A percentile compares a stretch with the other conserved stretches of the same genome.
Conservation (phyloP, 2,888 invertebrate genomes). For the Allophyes oxyacanthae region DNA sequence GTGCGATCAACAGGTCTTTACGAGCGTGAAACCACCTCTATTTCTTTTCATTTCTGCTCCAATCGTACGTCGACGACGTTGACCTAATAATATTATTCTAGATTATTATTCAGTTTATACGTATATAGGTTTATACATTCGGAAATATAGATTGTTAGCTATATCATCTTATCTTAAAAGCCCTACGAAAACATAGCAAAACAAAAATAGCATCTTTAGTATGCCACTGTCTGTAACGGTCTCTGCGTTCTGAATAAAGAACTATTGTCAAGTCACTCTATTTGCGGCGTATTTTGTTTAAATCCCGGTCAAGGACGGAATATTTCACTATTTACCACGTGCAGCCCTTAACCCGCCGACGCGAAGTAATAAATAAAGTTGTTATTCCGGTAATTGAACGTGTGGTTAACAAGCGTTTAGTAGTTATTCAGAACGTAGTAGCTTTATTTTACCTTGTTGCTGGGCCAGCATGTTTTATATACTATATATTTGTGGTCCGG, state of each 20-base stretch:
- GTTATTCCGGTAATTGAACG: no score
- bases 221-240: slow-evolving; percentile 5
- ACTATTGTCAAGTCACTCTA: slow-evolving; percentile 18
- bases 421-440: no score
- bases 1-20: slow-evolving; percentile 44
- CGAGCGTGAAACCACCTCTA: slow-evolving; percentile 12
- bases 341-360: no score
- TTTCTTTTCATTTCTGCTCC: slow-evolving; percentile 18
- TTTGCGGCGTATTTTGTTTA: slow-evolving; percentile 23
- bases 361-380: slow-evolving; percentile 9
- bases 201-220: slow-evolving; percentile 13
- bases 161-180: not conserved
- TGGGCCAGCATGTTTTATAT: no score
- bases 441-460: no score
- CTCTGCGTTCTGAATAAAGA: slow-evolving; percentile 15
- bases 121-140: no score
- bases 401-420: no score
- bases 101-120: not conserved
- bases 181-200: no score
- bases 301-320: slow-evolving; percentile 34
- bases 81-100: slow-evolving; percentile 21
- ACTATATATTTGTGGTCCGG: no score
- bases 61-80: slow-evolving; percentile 17
- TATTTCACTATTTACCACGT: no score
- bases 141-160: no score